These are phyloP conservation scores for Uropsilus gracilis DNA, from an alignment of 2,113 vertebrate genomes.

Conservation along the genomic window DNA sequence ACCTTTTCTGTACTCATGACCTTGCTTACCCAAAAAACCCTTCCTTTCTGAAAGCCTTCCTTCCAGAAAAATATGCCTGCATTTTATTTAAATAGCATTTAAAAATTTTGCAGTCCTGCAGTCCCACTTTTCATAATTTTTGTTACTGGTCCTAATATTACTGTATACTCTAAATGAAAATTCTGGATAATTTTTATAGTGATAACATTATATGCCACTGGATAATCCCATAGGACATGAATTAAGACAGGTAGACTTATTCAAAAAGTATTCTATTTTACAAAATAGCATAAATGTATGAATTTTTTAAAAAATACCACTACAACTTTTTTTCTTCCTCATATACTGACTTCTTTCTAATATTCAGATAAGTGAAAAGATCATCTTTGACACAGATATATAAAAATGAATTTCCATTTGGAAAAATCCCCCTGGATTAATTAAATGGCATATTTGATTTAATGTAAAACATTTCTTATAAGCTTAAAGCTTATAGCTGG, in stretches of 20 bases:
- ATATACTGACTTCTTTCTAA: background rate
- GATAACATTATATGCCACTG: background rate
- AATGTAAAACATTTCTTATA: background rate
- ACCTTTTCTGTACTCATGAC: background rate
- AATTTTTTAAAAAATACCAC: background rate
- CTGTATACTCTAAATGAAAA: background rate
- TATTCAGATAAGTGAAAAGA: background rate
- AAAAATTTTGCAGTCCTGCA: background rate
- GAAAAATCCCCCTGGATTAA: constrained; percentile 37
- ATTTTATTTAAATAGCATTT: constrained; percentile 6
- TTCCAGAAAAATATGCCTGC: background rate
- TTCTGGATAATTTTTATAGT: background rate
- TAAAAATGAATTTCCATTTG: constrained; percentile 43
- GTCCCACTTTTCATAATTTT: constrained; percentile 22
- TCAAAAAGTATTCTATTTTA: background rate
- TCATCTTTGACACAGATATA: background rate
- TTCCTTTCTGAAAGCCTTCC: background rate
- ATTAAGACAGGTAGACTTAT: background rate
- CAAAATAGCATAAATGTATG: background rate
- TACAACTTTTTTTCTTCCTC: background rate
- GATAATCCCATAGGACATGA: too few species aligned
- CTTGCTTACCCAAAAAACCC: background rate
- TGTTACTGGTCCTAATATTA: background rate
- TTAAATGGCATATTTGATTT: background rate
- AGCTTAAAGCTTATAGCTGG: too few species aligned